Conservation (phyloP, 2,113 vertebrate genomes). For the Labeo rohita region DNA sequence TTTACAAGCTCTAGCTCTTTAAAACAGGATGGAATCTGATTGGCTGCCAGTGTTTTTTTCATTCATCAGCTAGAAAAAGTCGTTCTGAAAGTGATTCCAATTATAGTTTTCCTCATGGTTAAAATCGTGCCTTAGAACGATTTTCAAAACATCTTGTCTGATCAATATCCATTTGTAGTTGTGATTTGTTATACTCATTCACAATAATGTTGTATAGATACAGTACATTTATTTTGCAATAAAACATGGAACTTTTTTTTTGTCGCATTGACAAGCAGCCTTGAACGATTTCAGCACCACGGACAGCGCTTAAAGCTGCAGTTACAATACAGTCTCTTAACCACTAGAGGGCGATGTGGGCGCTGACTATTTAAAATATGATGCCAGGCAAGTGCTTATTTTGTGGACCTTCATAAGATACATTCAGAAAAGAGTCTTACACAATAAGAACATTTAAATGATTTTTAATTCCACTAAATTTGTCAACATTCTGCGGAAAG, state of each 20-base stretch:
- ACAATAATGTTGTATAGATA: neutral
- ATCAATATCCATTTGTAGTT: neutral
- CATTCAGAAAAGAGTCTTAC: neutral
- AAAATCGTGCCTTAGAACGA: no score
- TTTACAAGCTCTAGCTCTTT: no score
- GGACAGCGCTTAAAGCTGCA: slow-evolving; percentile 32
- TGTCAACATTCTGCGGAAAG: slow-evolving; percentile 25
- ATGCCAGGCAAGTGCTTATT: neutral
- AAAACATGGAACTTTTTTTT: neutral
- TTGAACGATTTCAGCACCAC: slow-evolving; percentile 43
- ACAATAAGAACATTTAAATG: neutral
- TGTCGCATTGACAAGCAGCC: neutral
- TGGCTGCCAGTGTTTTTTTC: no score
- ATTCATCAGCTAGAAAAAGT: no score
- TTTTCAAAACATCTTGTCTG: neutral
- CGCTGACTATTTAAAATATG: neutral
- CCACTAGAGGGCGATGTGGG: slow-evolving; percentile 35
- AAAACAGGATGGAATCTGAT: no score
- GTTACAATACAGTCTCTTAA: neutral
- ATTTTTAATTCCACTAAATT: slow-evolving; percentile 9
- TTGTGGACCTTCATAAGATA: neutral
- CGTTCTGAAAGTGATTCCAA: no score
- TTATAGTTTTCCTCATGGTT: no score
- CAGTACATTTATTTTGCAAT: no score
- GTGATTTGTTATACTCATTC: neutral